A percentile compares a stretch with the other conserved stretches of the same genome.
These are phyloP conservation scores for Eupeodes luniger DNA, from an alignment of 2,888 invertebrate species.

Conservation along the genomic window DNA sequence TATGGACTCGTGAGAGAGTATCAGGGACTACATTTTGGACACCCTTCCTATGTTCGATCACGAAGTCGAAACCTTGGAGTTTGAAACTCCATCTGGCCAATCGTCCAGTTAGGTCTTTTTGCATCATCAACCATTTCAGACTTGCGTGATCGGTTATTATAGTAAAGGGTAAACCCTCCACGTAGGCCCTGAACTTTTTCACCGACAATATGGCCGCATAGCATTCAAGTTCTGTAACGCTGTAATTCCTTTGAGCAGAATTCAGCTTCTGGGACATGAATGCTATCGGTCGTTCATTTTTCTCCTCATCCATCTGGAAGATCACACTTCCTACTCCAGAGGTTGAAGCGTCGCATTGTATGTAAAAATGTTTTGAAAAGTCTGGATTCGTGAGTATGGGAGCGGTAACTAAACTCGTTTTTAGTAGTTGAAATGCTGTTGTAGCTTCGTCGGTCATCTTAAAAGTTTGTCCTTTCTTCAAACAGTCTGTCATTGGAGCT, in stretches of 20 bases:
- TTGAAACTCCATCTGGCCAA: neutral
- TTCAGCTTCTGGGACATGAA: constrained; percentile 45
- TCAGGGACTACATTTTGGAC: neutral
- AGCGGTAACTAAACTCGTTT: constrained; percentile 7
- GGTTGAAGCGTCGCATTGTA: constrained; percentile 16
- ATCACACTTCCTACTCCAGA: constrained; percentile 45
- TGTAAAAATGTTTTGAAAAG: constrained; percentile 20
- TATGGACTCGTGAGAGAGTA: neutral
- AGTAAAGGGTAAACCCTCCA: neutral
- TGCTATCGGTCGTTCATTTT: constrained; percentile 43
- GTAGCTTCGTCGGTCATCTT: neutral
- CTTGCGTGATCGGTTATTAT: too few relatives aligned
- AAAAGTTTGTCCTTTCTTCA: neutral
- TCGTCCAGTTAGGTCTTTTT: too few relatives aligned
- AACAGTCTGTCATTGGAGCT: constrained; percentile 19
- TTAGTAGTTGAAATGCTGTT: constrained; percentile 6
- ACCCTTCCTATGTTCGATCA: neutral
- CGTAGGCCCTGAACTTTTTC: neutral
- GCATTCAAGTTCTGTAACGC: constrained; percentile 34
- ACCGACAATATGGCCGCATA: neutral
- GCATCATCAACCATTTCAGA: too few relatives aligned
- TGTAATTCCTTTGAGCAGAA: constrained; percentile 34
- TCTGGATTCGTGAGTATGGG: constrained; percentile 32
- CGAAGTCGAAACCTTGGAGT: neutral
- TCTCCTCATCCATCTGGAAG: constrained; percentile 20